phyloP scores from a whole-genome alignment of 2,797 vertebrate species.

The Falco rusticolus region DNA sequence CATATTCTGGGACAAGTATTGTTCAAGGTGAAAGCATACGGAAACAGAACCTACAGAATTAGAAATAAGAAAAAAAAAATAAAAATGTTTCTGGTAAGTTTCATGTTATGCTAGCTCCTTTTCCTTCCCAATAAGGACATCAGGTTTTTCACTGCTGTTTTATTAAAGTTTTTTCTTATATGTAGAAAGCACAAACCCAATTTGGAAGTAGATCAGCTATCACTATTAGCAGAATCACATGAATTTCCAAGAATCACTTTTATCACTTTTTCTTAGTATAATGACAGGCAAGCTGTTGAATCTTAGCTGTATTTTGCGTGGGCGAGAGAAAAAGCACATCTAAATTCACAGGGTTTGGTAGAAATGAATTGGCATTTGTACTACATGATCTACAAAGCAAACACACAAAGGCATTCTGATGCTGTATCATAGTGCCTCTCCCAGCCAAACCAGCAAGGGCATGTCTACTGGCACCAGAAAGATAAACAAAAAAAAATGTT shows the following conservation, averaged over 20 bases:
- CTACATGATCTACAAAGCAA: background rate
- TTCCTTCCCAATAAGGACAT: background rate
- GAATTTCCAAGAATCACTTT: constrained; percentile 49
- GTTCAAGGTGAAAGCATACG: background rate
- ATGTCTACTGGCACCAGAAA: constrained; percentile 27
- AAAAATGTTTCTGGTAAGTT: background rate
- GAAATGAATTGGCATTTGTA: constrained; percentile 7
- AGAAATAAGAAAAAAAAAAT: background rate
- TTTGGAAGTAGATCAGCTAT: constrained; percentile 26
- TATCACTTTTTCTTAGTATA: constrained; percentile 41
- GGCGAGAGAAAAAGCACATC: constrained; percentile 46
- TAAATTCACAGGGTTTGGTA: constrained; percentile 20
- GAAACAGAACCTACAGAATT: constrained; percentile 19
- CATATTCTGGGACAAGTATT: background rate
- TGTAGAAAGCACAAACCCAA: background rate
- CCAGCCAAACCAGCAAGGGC: constrained; percentile 62
- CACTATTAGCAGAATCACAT: constrained; percentile 40
- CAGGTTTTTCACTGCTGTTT: background rate
- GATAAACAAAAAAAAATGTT: background rate
- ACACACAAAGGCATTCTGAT: background rate
- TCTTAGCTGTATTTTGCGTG: background rate
- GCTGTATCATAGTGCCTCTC: constrained; percentile 45
- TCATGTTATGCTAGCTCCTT: background rate
- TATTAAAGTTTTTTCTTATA: background rate
- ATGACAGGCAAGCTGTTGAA: constrained; percentile 45